Percentiles rank a stretch among this genome's conserved stretches.
Evolutionary conservation across 2,888 invertebrate species (phyloP).

Genomic region (Cylloceria caligata): DNA sequence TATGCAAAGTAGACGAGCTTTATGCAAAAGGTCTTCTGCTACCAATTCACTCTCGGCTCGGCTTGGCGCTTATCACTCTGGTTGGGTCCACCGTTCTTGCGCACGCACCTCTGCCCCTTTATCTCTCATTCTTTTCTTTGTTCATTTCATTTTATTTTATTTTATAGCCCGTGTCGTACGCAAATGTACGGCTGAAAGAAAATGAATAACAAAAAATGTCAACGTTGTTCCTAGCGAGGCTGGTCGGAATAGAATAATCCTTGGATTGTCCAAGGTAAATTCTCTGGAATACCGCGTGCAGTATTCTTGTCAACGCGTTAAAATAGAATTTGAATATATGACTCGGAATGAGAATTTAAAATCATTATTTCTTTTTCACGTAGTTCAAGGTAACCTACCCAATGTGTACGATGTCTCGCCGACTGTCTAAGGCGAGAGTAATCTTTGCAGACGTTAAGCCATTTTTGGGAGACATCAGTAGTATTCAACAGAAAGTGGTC

Average conservation of each 20-base stretch:
- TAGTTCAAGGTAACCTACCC: neutral
- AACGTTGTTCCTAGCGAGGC: constrained; percentile 20
- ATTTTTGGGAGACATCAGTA: too few species aligned
- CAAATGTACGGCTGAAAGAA: constrained; percentile 52
- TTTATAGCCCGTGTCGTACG: constrained; percentile 66
- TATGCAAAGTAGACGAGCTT: constrained; percentile 78
- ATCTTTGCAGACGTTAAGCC: too few species aligned
- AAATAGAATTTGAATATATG: constrained; percentile 36
- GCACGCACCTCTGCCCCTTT: constrained; percentile 43
- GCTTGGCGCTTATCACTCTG: constrained; percentile 67
- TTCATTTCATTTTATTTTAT: constrained; percentile 57
- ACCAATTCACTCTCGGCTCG: constrained; percentile 77
- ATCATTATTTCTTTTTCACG: neutral
- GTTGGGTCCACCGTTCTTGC: constrained; percentile 51
- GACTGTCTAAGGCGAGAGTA: too few species aligned
- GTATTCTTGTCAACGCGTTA: constrained; percentile 50
- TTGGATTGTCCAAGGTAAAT: constrained; percentile 48
- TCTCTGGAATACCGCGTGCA: constrained; percentile 44
- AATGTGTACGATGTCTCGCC: too few species aligned
- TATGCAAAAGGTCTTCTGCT: constrained; percentile 78
- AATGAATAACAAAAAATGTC: neutral
- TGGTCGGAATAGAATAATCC: constrained; percentile 51
- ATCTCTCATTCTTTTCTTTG: constrained; percentile 31
- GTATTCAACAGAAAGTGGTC: too few species aligned
- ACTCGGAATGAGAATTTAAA: constrained; percentile 17